phyloP scores from a whole-genome alignment of 2,888 invertebrate species.

The Anorthoa munda region DNA sequence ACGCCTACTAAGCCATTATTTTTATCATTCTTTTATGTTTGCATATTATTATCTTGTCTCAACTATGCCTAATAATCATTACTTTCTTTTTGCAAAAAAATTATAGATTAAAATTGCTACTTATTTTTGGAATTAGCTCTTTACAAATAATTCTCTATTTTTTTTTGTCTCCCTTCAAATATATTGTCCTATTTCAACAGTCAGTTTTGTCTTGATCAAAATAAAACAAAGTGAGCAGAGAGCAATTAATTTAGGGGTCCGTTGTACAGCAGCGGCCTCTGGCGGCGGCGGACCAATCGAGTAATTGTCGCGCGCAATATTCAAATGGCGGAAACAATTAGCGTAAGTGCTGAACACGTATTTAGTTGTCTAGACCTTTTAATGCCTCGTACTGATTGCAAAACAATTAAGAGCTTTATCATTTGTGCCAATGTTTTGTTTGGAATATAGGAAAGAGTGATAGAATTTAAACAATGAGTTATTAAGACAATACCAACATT shows the following conservation, averaged over 20 bases:
- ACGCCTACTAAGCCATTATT: no score
- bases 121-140: conserved; percentile 3
- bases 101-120: background rate
- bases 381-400: conserved; percentile 53
- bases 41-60: no score
- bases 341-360: conserved; percentile 86
- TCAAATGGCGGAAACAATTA: conserved; percentile 91
- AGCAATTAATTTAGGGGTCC: conserved; percentile 89
- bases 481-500: no score
- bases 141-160: background rate
- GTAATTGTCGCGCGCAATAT: conserved; percentile 90
- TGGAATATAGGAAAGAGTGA: background rate
- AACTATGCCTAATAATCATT: no score
- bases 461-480: no score
- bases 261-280: conserved; percentile 76
- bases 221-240: conserved; percentile 86
- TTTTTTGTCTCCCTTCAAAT: conserved; percentile 5
- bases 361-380: conserved; percentile 72
- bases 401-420: conserved; percentile 41
- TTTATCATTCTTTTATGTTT: no score
- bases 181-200: conserved; percentile 66
- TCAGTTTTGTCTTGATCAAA: conserved; percentile 74
- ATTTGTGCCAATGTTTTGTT: background rate
- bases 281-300: conserved; percentile 85
- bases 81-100: no score